Evolutionary conservation across 2,888 invertebrate species (phyloP), one percentile per base, ranked within the genome.

Genomic region (Trichogramma dendrolimi): DNA sequence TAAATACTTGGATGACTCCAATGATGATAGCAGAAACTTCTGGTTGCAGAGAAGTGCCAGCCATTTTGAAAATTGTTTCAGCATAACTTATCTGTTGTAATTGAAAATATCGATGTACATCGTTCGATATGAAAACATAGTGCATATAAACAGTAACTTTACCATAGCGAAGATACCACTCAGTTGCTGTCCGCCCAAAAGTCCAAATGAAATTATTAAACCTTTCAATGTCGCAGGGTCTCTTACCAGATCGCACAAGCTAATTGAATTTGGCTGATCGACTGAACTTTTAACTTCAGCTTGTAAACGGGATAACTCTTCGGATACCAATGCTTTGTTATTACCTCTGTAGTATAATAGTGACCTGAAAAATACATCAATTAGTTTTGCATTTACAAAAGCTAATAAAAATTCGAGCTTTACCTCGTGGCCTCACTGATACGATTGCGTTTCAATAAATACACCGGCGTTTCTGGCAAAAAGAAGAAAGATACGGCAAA

Each of bases 11-110:
- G 0, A 86, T 81, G 0, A 79, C 68, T 0, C 85, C 87, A 5
- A 88, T 82, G 27, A 86, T 73, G 0, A 88, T 85, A 0, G 87
- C 83, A 54, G 86, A 84, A 14, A 80, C 67, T 53, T 84, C 80
- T 0, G 84, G 80, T 0, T 81, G 81, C 1, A 82, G 68, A 1
- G 76, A 75, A 2, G 83, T 84, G 1, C 83, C 84, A 0, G 86
- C 81, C 58, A 81, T 73, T 0, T 75, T 71, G 71, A 86, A 85
- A 55, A 86, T 83, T 1, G 76, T 77, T 66, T 82, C 81, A 0
- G 85, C 83, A 67, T 84, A 79, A 68, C 74, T 74, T 11, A 84
- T 76, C 55, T 82, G 73, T 49, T 52, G 6, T 5, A 47, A 58
- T 6, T 6, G 1, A 41, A 6, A 41, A 53, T 41, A 27, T 14